Conservation (phyloP, 2,888 invertebrate genomes). For the Melieria crassipennis region DNA sequence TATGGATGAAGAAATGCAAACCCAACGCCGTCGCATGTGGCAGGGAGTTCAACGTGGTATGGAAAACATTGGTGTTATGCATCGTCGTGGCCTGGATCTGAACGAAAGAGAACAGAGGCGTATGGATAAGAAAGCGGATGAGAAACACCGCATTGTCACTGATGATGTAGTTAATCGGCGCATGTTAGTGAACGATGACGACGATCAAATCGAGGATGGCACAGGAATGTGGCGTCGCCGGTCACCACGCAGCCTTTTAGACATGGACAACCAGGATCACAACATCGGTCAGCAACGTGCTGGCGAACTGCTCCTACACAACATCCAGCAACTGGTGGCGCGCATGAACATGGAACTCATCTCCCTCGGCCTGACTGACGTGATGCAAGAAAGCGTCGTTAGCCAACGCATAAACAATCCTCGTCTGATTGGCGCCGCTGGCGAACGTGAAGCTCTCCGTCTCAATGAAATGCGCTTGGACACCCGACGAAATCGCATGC, state of each 20-base stretch:
- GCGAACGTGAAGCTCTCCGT: constrained; percentile 45
- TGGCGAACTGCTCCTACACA: constrained; percentile 72
- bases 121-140: background rate
- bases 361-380: constrained; percentile 67
- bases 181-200: background rate
- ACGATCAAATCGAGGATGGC: background rate
- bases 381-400: constrained; percentile 67
- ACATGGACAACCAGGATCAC: background rate
- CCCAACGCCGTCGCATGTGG: too few relatives aligned
- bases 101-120: background rate
- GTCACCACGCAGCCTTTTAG: constrained; percentile 47
- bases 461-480: constrained; percentile 47
- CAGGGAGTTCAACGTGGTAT: constrained; percentile 3
- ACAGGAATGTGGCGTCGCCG: constrained; percentile 35
- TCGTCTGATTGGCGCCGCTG: constrained; percentile 66
- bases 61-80: constrained; percentile 15
- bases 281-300: constrained; percentile 56
- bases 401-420: constrained; percentile 71
- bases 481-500: constrained; percentile 39
- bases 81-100: background rate
- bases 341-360: constrained; percentile 80
- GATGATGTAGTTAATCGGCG: background rate
- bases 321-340: constrained; percentile 75
- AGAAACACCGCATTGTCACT: background rate
- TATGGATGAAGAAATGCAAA: background rate